Evolutionary conservation across 2,888 invertebrate species (phyloP).

Genomic region (Eumacrocentrus americanus): DNA sequence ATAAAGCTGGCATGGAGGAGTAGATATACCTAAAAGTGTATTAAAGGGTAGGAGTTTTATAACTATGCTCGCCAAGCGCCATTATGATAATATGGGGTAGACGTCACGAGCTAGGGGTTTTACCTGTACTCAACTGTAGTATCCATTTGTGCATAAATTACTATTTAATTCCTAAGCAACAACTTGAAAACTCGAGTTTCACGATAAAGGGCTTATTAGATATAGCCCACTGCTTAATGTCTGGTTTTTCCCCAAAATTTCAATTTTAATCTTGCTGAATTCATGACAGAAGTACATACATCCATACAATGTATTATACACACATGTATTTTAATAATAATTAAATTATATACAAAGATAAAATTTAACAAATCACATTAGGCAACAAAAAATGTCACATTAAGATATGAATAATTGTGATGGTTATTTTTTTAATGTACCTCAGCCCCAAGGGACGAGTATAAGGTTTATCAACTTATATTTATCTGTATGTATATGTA

Average conservation of each 20-base stretch:
- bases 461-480: neutral
- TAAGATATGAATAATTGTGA: neutral
- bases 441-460: neutral
- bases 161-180: conserved; percentile 12
- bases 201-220: neutral
- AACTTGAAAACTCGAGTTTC: neutral
- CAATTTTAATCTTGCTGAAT: neutral
- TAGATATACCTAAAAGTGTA: conserved; percentile 1
- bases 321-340: too few relatives aligned
- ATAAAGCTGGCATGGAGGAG: neutral
- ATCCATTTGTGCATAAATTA: conserved; percentile 24
- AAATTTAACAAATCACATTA: neutral
- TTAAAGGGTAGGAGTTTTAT: conserved; percentile 7
- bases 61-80: conserved; percentile 9
- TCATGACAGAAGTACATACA: neutral
- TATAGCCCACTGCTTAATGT: neutral
- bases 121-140: conserved; percentile 2
- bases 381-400: neutral
- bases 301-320: too few relatives aligned
- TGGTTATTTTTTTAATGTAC: neutral
- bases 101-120: conserved; percentile 19
- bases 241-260: neutral
- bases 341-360: too few relatives aligned
- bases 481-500: neutral
- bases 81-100: conserved; percentile 20